Conservation (phyloP, 2,113 vertebrate genomes). For the Tachysurus fulvidraco region DNA sequence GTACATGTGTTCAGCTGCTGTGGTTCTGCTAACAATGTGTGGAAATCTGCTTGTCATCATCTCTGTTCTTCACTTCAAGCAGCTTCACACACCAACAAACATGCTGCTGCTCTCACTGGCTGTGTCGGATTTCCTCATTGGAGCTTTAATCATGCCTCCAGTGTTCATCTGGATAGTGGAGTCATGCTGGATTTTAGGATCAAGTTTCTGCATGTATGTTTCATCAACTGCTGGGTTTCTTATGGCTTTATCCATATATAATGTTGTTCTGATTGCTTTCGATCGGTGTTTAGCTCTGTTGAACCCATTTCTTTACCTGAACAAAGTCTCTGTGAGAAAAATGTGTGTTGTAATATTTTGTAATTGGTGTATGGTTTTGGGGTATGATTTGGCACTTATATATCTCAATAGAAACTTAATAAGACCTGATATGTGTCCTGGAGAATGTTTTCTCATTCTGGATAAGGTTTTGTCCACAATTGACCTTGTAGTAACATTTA, state of each 20-base stretch:
- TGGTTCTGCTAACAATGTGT: conserved; percentile 64
- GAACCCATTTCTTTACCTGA: conserved; percentile 42
- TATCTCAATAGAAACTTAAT: conserved; percentile 36
- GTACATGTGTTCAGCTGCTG: background rate
- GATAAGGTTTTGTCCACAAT: conserved; percentile 9
- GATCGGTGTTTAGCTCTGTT: conserved; percentile 49
- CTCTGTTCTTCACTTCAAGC: conserved; percentile 12
- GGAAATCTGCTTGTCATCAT: conserved; percentile 59
- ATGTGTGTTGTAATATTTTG: background rate
- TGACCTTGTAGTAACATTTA: conserved; percentile 50
- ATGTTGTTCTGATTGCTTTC: conserved; percentile 46
- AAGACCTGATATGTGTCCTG: conserved; percentile 36
- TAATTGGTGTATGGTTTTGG: conserved; percentile 11
- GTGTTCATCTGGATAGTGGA: conserved; percentile 28
- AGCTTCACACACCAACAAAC: background rate
- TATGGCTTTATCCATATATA: conserved; percentile 19
- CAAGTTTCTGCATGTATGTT: background rate
- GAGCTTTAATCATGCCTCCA: background rate
- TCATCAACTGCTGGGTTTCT: conserved; percentile 8
- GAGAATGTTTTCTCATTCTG: background rate
- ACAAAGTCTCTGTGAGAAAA: conserved; percentile 27
- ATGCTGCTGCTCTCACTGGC: background rate
- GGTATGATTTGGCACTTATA: conserved; percentile 24
- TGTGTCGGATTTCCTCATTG: background rate
- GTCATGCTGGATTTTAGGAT: conserved; percentile 43